Base-by-base conservation (phyloP, 2,888 invertebrate genomes). In the Schrankia costaestrigalis region DNA sequence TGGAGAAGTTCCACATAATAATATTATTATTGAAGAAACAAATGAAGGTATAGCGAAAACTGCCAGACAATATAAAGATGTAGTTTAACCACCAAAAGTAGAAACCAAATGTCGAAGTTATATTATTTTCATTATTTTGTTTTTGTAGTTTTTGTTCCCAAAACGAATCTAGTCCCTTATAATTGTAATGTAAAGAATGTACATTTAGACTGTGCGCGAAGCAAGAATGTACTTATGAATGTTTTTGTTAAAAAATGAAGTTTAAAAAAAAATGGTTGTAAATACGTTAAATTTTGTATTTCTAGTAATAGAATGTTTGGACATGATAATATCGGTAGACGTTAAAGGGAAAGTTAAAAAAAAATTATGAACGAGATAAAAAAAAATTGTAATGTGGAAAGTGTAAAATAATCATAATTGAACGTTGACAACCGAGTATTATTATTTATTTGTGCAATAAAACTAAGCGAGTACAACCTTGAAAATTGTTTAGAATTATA, bases 231-330 rank as follows among this genome's bases (percentile, higher is more conserved):
- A 86, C 84, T 86, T 86, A 85, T 85, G 80, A 81, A 75, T 75
- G 78, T 78, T 86, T 56, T 71, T 72, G 76, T 85, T 85, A 70
- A 78, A 78, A 70, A 71, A 71, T 55, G 45, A 55, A 63, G 55
- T 52, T 63, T 59, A 73, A 73, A 77, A 79, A n/a, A 28, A 81
- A 83, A 84, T 77, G 85, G 81, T 84, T 87, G 87, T 87, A 87
- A 84, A 87, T 87, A 87, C 87, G 87, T 87, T 87, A 87, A 87
- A 85, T 86, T 87, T 87, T 87, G 85, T 87, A 87, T 86, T 86
- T 79, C 80, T 87, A 87, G 86, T 79, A 76, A 80, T 84, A 85
- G 82, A 82, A 79, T 77, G 81, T 83, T 84, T 57, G 80, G 75
- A 74, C 71, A 68, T 46, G 74, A 75, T 69, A 69, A 67, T 76